Conservation (phyloP, 1,140 invertebrate genomes). For the Drosophila hydei region DNA sequence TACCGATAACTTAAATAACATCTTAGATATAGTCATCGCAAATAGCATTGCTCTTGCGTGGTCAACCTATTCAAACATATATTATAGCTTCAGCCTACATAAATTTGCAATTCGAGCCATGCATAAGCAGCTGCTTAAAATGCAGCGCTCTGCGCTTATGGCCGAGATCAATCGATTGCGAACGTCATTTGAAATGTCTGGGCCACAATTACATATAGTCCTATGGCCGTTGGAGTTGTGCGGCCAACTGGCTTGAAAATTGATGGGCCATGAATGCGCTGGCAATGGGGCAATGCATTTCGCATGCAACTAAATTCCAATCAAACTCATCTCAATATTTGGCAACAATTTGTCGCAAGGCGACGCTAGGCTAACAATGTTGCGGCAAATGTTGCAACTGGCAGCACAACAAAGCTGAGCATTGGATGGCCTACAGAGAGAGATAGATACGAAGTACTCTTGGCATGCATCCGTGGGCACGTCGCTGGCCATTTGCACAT, state of each 20-base stretch:
- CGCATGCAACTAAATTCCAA: conserved; percentile 43
- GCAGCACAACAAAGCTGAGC: background rate
- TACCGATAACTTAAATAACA: no score
- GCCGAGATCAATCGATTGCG: background rate
- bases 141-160: background rate
- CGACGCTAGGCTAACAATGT: conserved; percentile 9
- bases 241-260: background rate
- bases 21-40: no score
- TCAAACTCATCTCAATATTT: conserved; percentile 51
- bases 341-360: conserved; percentile 47
- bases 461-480: conserved; percentile 29
- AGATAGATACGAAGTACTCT: background rate
- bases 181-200: background rate
- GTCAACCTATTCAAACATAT: no score
- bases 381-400: conserved; percentile 33
- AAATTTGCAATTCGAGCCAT: background rate
- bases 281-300: conserved; percentile 2
- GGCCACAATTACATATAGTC: conserved; percentile 1
- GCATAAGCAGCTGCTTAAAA: background rate
- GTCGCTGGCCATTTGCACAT: conserved; percentile 70
- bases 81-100: background rate
- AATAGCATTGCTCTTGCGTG: no score
- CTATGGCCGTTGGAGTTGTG: background rate
- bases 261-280: conserved; percentile 3
- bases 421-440: background rate